Evolutionary conservation across 2,888 invertebrate genomes (phyloP).

Genomic region (Eudasyphora cyanicolor): DNA sequence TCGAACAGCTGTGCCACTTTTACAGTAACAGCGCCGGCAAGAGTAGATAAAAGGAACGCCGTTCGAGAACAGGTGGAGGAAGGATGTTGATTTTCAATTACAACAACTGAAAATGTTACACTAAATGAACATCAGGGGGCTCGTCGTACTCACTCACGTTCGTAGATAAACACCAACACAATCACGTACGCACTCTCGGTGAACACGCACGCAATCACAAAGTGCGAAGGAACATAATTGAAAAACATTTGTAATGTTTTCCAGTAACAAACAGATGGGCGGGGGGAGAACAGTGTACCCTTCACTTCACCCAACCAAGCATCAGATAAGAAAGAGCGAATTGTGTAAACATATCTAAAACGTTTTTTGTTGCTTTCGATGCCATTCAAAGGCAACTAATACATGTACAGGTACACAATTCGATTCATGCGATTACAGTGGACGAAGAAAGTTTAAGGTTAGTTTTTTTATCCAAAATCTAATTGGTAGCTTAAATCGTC

Average conservation of each 20-base stretch:
- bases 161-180: not conserved
- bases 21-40: not conserved
- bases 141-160: not conserved
- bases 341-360: not conserved
- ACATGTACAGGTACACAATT: not conserved
- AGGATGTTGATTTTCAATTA: slow-evolving; percentile 10
- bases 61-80: slow-evolving; percentile 9
- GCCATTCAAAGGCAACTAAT: slow-evolving; percentile 5
- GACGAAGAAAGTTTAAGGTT: no score
- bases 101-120: not conserved
- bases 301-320: not conserved
- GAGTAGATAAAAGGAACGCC: not conserved
- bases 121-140: not conserved
- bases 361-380: not conserved
- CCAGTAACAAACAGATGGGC: not conserved
- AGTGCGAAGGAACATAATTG: not conserved
- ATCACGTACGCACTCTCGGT: not conserved
- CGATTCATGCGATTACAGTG: not conserved
- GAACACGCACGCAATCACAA: not conserved
- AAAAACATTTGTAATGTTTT: slow-evolving; percentile 16
- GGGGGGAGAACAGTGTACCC: no score
- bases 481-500: no score
- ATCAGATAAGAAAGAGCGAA: not conserved
- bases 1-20: not conserved
- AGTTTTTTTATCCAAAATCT: no score